phyloP scores from a whole-genome alignment of 2,797 vertebrate species.

The Molossus molossus region DNA sequence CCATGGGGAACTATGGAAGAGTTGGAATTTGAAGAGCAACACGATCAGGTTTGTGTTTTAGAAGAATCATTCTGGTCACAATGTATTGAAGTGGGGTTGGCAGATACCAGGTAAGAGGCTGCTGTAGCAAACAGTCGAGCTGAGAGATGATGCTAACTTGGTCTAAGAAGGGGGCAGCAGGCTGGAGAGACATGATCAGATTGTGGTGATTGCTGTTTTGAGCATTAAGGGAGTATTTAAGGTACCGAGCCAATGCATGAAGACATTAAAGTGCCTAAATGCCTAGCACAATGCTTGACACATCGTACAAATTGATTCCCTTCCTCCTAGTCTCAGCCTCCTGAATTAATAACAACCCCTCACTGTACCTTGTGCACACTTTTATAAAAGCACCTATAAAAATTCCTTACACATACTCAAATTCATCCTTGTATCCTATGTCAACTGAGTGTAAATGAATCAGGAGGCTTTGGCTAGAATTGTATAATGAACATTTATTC shows the following conservation, averaged over 20 bases:
- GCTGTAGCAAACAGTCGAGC: too few relatives aligned
- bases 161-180: background rate
- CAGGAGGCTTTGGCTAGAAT: background rate
- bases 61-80: background rate
- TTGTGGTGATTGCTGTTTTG: too few relatives aligned
- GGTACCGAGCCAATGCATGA: background rate
- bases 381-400: background rate
- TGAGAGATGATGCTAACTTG: background rate
- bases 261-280: constrained; percentile 34
- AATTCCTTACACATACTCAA: background rate
- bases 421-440: background rate
- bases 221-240: too few relatives aligned
- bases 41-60: background rate
- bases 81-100: background rate
- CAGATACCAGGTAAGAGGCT: too few relatives aligned
- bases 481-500: background rate
- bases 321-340: constrained; percentile 30
- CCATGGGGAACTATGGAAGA: too few relatives aligned
- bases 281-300: background rate
- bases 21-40: background rate
- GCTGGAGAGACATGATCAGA: background rate
- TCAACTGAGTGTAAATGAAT: background rate
- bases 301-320: background rate
- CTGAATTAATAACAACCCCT: background rate
- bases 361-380: background rate